A percentile compares a stretch with the other conserved stretches of the same genome.
Evolutionary conservation across 2,113 vertebrate genomes (phyloP).

Genomic region (Eira barbara): DNA sequence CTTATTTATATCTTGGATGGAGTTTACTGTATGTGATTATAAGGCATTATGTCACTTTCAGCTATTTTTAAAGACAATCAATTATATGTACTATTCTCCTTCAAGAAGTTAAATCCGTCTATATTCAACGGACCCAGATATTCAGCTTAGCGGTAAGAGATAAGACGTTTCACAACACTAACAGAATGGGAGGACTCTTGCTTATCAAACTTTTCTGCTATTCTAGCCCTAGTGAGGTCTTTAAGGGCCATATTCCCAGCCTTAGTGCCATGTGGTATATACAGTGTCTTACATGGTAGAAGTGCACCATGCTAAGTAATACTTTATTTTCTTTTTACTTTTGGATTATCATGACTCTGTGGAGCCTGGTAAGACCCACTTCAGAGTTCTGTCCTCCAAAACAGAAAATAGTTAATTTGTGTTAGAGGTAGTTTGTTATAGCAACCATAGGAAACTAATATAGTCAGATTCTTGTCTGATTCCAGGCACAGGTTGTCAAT

Average conservation of each 20-base stretch:
- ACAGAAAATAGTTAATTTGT: neutral
- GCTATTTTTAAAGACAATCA: neutral
- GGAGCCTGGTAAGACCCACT: neutral
- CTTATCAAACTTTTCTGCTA: neutral
- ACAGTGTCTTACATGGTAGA: neutral
- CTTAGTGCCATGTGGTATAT: neutral
- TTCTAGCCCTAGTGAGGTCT: neutral
- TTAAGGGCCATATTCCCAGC: neutral
- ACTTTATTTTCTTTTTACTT: neutral
- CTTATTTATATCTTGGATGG: neutral
- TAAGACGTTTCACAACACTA: neutral
- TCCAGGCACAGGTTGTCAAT: neutral
- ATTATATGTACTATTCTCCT: neutral
- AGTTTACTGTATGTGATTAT: neutral
- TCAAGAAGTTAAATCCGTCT: constrained; percentile 13
- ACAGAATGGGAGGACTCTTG: neutral
- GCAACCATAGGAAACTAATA: neutral
- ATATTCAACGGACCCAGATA: neutral
- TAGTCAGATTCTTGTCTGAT: neutral
- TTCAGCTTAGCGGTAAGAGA: neutral
- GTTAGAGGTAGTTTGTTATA: neutral
- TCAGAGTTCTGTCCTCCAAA: neutral
- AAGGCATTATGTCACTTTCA: neutral
- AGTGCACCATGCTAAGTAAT: neutral
- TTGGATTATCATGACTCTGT: neutral